Base-by-base conservation (phyloP, 2,797 vertebrate genomes). In the Paguma larvata region DNA sequence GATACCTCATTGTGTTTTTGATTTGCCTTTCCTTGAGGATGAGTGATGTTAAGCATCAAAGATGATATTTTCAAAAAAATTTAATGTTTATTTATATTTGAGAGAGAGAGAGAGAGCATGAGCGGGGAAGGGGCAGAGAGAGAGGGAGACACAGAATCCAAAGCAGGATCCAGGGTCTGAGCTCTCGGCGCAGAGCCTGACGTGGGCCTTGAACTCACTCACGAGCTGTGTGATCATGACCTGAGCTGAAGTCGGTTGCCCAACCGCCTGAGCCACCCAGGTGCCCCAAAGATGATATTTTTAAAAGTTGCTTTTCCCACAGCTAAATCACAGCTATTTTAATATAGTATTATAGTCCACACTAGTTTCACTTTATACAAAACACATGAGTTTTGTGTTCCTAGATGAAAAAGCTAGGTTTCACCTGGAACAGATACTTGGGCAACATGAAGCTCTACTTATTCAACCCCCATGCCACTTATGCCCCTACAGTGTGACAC, bases 251-350 rank as follows among this genome's bases (percentile, higher is more conserved):
- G 56, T 23, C 56, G 23, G 56, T 8, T 6, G 8, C 21, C 56
- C 56, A 59, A 10, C 7, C 56, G 23, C 2, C 56, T 3, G 21
- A 59, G 21, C 56, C 56, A 59, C 48, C 48, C 14, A 51, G 48
- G 48, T 4, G 48, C 48, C 48, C 48, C 56, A 59, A 59, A 59
- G 62, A 63, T 56, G 38, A 68, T 18, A 82, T 85, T 85, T 95
- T 97, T 46, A 41, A 85, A 93, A 70, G 65, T 67, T 91, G 27
- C 14, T 89, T 89, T 86, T 97, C 70, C 68, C 23, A 93, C 12
- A 67, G 18, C 46, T 38, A 70, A 51, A 59, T 68, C 19, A 63
- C 7, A 84, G 63, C 46, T 93, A 41, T 85, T 68, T 87, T 48
- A 56, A 93, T 12, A n/a, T 51, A 67, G n/a, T 41, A 34, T 27